Evolutionary conservation across 2,888 invertebrate genomes (phyloP).

Genomic region (Scaptomyza reducta): DNA sequence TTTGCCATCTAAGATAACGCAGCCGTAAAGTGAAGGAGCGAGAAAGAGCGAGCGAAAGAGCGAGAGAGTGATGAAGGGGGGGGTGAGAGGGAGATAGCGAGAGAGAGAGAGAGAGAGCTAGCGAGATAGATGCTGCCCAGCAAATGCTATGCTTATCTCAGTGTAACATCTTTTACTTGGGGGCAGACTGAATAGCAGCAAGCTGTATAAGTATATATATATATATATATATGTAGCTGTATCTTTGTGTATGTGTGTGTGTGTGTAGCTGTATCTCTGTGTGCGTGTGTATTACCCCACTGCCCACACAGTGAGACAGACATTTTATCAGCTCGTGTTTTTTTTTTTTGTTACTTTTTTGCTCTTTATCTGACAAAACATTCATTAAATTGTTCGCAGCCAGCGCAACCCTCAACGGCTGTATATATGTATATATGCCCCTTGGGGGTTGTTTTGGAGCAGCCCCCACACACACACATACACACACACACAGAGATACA

Average conservation of each 20-base stretch:
- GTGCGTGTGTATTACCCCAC: slow-evolving; percentile 35
- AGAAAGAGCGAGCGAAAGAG: slow-evolving; percentile 34
- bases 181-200: slow-evolving; percentile 38
- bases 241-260: slow-evolving; percentile 16
- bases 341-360: slow-evolving; percentile 19
- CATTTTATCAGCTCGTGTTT: slow-evolving; percentile 62
- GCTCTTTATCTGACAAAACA: slow-evolving; percentile 75
- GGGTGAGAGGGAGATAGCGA: background rate
- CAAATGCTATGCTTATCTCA: slow-evolving; percentile 70
- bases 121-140: slow-evolving; percentile 38
- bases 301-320: slow-evolving; percentile 36
- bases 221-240: slow-evolving; percentile 19
- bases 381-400: slow-evolving; percentile 75
- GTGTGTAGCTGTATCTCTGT: slow-evolving; percentile 12
- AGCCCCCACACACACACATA: slow-evolving; percentile 39
- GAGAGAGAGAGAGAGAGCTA: slow-evolving; percentile 4
- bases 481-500: slow-evolving; percentile 27
- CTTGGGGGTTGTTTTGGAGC: slow-evolving; percentile 76
- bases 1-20: slow-evolving; percentile 81
- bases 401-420: slow-evolving; percentile 29
- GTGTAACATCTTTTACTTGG: slow-evolving; percentile 75
- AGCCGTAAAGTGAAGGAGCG: slow-evolving; percentile 17
- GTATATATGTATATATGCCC: slow-evolving; percentile 25
- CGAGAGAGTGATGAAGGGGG: background rate
- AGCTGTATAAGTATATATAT: slow-evolving; percentile 28